Evolutionary conservation across 2,797 vertebrate genomes (phyloP).

Genomic region (Syncerus caffer): DNA sequence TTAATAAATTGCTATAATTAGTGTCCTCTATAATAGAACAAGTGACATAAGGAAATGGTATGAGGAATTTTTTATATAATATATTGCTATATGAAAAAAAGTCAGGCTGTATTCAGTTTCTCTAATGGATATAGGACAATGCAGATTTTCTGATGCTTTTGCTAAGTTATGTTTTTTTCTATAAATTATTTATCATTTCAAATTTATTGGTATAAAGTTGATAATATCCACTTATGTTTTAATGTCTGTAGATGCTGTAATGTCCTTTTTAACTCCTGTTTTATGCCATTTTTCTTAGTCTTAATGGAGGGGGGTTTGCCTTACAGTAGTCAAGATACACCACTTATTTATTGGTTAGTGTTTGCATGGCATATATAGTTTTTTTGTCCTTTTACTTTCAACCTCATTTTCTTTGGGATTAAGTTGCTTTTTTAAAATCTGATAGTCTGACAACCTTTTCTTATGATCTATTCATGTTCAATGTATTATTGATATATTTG

Average conservation of each 20-base stretch:
- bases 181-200: slow-evolving; percentile 10
- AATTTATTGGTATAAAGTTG: background rate
- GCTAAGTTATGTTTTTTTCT: background rate
- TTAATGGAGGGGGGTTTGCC: background rate
- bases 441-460: background rate
- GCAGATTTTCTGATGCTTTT: background rate
- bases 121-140: background rate
- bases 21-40: background rate
- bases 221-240: background rate
- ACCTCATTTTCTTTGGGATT: background rate
- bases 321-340: background rate
- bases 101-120: background rate
- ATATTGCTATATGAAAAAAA: background rate
- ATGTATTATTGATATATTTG: background rate
- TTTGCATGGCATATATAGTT: background rate
- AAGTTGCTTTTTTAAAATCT: background rate
- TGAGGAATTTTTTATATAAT: background rate
- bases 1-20: background rate
- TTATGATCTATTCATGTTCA: background rate
- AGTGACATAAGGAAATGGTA: background rate
- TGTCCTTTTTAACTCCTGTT: background rate
- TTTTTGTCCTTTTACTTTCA: background rate
- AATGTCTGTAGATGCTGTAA: background rate
- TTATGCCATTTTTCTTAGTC: background rate
- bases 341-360: background rate